Conservation (phyloP, 2,797 vertebrate genomes). For the Sebastes hopkinsi region DNA sequence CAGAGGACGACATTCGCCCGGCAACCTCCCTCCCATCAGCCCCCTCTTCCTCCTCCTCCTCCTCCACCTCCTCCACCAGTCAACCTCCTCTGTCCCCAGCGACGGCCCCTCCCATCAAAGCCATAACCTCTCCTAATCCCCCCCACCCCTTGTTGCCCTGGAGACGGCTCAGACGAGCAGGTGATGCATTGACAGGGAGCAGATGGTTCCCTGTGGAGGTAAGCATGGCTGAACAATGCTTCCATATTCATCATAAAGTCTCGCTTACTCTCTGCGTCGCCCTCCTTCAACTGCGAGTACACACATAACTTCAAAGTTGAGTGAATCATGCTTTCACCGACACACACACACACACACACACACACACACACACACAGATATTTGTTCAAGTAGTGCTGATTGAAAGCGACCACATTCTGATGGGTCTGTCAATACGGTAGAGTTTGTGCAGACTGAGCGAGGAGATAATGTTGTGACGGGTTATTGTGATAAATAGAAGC, state of each 20-base stretch:
- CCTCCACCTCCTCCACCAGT: neutral
- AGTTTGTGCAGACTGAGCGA: neutral
- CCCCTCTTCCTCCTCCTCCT: slow-evolving; percentile 19
- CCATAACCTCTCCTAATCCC: slow-evolving; percentile 88
- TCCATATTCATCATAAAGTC: slow-evolving; percentile 92
- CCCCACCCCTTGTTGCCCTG: slow-evolving; percentile 83
- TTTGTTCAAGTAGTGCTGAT: slow-evolving; percentile 24
- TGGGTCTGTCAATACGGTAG: neutral
- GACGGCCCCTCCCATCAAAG: slow-evolving; percentile 71
- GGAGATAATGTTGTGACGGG: slow-evolving; percentile 29
- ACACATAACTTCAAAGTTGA: slow-evolving; percentile 71
- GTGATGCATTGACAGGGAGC: slow-evolving; percentile 99
- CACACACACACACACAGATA: neutral
- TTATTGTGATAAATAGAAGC: slow-evolving; percentile 26
- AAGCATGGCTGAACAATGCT: slow-evolving; percentile 91
- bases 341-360: neutral
- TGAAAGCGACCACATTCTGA: slow-evolving; percentile 21
- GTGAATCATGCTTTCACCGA: slow-evolving; percentile 41
- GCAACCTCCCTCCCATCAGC: slow-evolving; percentile 1
- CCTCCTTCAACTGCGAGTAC: slow-evolving; percentile 51
- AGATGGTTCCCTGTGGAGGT: slow-evolving; percentile 98
- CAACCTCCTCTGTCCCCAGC: slow-evolving; percentile 54
- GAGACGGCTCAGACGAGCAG: slow-evolving; percentile 95
- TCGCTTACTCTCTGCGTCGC: slow-evolving; percentile 75
- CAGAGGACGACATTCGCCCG: slow-evolving; percentile 76